Conservation (phyloP, 2,797 vertebrate genomes). For the Megalops cyprinoides region DNA sequence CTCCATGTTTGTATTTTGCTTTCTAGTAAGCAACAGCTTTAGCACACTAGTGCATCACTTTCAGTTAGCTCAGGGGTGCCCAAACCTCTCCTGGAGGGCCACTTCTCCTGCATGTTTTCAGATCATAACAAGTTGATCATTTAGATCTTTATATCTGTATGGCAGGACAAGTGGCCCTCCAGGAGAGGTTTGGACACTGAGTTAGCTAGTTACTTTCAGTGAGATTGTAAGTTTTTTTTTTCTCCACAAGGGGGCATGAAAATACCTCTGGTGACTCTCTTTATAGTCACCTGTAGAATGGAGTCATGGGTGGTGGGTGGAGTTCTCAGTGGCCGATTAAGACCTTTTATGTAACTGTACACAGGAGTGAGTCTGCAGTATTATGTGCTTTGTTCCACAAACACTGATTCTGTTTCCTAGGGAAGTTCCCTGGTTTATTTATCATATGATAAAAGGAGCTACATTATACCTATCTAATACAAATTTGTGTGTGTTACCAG, state of each 20-base stretch:
- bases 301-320: background rate
- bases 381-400: background rate
- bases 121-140: too few species aligned
- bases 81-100: too few species aligned
- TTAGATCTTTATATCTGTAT: too few species aligned
- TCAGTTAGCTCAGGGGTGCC: too few species aligned
- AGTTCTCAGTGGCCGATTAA: background rate
- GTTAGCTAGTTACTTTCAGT: background rate
- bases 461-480: background rate
- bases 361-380: background rate
- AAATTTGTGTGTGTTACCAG: too few species aligned
- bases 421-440: background rate
- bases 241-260: slow-evolving; percentile 31
- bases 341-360: background rate
- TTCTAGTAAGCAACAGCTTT: background rate
- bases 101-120: too few species aligned
- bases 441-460: background rate
- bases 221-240: background rate
- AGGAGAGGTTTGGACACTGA: too few species aligned
- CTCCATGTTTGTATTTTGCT: background rate
- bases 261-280: too few species aligned
- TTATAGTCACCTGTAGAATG: background rate
- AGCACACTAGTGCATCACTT: too few species aligned
- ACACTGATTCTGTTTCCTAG: background rate
- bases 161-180: too few species aligned